phyloP scores from a whole-genome alignment of 1,140 invertebrate genomes.

The Meloidogyne hapla region DNA sequence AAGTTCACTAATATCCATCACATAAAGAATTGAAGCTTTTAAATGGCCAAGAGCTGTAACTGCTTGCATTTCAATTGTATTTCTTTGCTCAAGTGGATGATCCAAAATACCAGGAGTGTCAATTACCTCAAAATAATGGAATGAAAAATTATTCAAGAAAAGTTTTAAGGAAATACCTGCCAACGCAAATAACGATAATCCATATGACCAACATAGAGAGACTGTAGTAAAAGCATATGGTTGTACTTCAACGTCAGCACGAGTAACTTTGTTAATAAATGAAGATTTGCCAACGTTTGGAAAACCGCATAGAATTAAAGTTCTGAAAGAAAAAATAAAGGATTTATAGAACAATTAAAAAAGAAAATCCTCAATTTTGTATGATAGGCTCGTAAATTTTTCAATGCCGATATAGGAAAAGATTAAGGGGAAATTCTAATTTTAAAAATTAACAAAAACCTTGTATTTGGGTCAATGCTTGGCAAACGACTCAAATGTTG shows the following conservation, averaged over 20 bases:
- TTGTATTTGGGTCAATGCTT: conserved; percentile 94
- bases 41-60: conserved; percentile 96
- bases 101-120: conserved; percentile 98
- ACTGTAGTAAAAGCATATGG: conserved; percentile 99
- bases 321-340: conserved; percentile 65
- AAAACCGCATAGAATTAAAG: conserved; percentile 95
- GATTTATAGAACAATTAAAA: too few species aligned
- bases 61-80: conserved; percentile 99
- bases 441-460: conserved; percentile 65
- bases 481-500: conserved; percentile 97
- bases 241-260: conserved; percentile 99
- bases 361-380: too few species aligned
- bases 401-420: not conserved
- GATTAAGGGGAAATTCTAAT: not conserved
- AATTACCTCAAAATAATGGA: conserved; percentile 78
- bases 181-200: conserved; percentile 94
- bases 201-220: conserved; percentile 94
- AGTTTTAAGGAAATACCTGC: conserved; percentile 67
- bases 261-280: conserved; percentile 96
- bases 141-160: conserved; percentile 12
- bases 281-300: conserved; percentile 99
- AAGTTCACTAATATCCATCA: conserved; percentile 92
- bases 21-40: conserved; percentile 85
- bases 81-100: conserved; percentile 88
- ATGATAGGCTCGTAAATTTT: too few species aligned